Evolutionary conservation across 2,797 vertebrate species (phyloP), one percentile per base, ranked within the genome.

Genomic region (Florisuga fusca): DNA sequence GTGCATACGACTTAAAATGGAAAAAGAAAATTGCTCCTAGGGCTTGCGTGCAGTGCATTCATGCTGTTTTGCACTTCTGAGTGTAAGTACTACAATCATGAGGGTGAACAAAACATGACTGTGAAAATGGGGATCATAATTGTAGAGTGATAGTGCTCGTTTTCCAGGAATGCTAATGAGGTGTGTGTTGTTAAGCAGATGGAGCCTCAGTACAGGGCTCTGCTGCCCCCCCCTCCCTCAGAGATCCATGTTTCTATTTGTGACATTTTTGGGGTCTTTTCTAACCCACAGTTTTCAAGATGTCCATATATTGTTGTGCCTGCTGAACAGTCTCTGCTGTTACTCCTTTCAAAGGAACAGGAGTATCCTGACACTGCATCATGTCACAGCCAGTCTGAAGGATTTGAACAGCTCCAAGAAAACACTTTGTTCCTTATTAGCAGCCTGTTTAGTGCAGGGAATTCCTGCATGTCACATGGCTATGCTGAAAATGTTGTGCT

Each of bases 351-450:
- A 87, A 85, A 55, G 4, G 14, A 96, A 81, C 67, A 94, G 69
- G 19, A 76, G 62, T 94, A 93, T 82, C 67, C 72, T 90, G 53
- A 80, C 45, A 50, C 68, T 23, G 46, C 90, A 91, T 87, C 63
- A 91, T 80, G 61, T 85, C 71, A 66, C 66, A 92, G 50, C 71
- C 62, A 87, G 21, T 90, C 84, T 71, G 89, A 96, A 95, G 48
- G 62, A 72, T 91, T 69, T 74, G 72, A 94, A 85, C 54, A 94
- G 69, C 75, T 93, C 84, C 67, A 91, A 83, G 38, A 79, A 90
- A 97, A 79, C 79, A 73, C 75, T 81, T 96, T 87, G 63, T 77
- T 96, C 59, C 72, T 93, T 76, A 95, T 87, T 76, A 90, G 69
- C 58, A 90, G 41, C 50, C 53, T 63, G 83, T 93, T 95, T 85